phyloP scores from a whole-genome alignment of 2,888 invertebrate species.

The Synergus japonicus region DNA sequence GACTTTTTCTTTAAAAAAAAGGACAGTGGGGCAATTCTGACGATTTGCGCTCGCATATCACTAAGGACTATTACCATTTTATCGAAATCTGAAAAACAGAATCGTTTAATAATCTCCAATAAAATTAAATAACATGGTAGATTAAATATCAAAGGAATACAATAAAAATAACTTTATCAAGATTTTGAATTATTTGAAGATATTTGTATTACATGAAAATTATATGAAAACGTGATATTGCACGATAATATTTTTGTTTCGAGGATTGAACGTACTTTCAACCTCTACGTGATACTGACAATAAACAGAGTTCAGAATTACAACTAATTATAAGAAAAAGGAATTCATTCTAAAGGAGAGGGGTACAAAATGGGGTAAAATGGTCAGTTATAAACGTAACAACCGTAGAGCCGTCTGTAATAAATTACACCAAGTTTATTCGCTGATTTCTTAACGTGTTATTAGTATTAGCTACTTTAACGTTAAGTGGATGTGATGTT shows the following conservation, averaged over 20 bases:
- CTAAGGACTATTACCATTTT: no score
- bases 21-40: no score
- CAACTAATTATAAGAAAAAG: background rate
- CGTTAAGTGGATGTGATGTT: conserved; percentile 70
- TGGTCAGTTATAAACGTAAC: conserved; percentile 61
- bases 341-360: conserved; percentile 32
- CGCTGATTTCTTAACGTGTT: conserved; percentile 69
- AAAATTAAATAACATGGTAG: no score
- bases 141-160: no score
- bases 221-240: background rate
- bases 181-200: no score
- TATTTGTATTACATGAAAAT: background rate
- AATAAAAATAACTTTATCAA: no score
- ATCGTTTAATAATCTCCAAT: no score
- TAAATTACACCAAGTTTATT: conserved; percentile 74
- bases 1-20: no score
- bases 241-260: background rate
- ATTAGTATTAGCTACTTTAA: conserved; percentile 68
- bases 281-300: background rate
- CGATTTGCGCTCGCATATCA: no score
- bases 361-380: conserved; percentile 48
- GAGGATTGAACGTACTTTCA: background rate
- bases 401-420: conserved; percentile 68
- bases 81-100: no score
- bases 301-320: background rate